These are phyloP conservation scores for Solen grandis DNA, from an alignment of 1,140 invertebrate genomes.

Conservation along the genomic window DNA sequence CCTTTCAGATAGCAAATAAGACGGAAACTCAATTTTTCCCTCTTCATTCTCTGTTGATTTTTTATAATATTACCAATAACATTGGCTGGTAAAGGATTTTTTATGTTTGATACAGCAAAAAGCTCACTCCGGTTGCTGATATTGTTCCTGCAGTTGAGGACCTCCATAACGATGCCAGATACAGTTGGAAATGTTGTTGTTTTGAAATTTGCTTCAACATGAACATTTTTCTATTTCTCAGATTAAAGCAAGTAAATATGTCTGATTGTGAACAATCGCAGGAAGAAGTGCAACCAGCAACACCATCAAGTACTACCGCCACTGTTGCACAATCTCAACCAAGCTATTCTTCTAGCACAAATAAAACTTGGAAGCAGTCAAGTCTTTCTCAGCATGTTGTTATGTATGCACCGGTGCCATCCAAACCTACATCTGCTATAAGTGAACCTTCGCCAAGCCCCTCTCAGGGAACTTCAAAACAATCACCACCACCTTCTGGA, in stretches of 20 bases:
- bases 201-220: slow-evolving; percentile 22
- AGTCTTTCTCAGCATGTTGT: slow-evolving; percentile 19
- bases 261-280: slow-evolving; percentile 6
- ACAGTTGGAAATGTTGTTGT: slow-evolving; percentile 9
- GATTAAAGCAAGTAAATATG: slow-evolving; percentile 25
- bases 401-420: slow-evolving; percentile 21
- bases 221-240: slow-evolving; percentile 28
- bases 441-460: slow-evolving; percentile 10
- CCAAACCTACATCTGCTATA: slow-evolving; percentile 7
- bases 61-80: not conserved
- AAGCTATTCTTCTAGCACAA: slow-evolving; percentile 19
- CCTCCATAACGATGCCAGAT: slow-evolving; percentile 14
- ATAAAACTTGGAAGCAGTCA: slow-evolving; percentile 15
- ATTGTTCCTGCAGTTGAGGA: slow-evolving; percentile 18
- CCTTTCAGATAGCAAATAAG: slow-evolving; percentile 22
- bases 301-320: not conserved
- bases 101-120: slow-evolving; percentile 18
- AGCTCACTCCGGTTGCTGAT: slow-evolving; percentile 32
- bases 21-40: not conserved
- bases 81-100: not conserved
- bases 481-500: slow-evolving; percentile 12
- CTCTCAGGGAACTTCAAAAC: slow-evolving; percentile 7
- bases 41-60: slow-evolving; percentile 15
- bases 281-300: slow-evolving; percentile 6
- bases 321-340: slow-evolving; percentile 14